Evolutionary conservation across 2,888 invertebrate species (phyloP), one percentile per base, ranked within the genome.

Genomic region (Polyploca ridens): DNA sequence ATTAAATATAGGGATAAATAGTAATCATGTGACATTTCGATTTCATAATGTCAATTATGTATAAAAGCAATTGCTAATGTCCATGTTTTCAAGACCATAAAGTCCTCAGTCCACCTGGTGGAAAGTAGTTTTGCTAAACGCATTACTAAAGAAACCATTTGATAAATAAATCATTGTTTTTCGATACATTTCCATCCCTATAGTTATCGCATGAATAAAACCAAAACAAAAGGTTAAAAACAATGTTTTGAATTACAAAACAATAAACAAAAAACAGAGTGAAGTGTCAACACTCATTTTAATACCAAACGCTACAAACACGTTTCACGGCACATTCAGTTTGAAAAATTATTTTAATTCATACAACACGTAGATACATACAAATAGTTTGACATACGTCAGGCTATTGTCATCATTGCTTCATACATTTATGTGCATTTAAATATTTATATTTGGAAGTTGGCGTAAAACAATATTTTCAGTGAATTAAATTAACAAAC

Each of bases 251-350:
- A 76, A 74, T 65, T 68, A 74, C 73, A 77, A 72, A 77, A 54
- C 54, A 54, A 54, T 54, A 54, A 54, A 54, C 69, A 69, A 69
- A 67, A 65, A 76, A 70, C 70, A 74, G 76, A 68, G 62, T 64
- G 66, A 74, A 70, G 76, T 81, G 80, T 82, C 79, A 79, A 82
- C 78, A 77, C 49, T 46, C 33, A 75, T 75, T 72, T 75, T 64
- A 76, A 72, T 77, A 73, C 71, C 70, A 70, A 70, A 41, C 13
- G 41, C 13, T 38, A 41, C 41, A 41, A 41, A 68, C 65, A 70
- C 64, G 65, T 54, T 68, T 72, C 70, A 72, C 73, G 78, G 68
- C 61, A 64, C 72, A 72, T 70, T 66, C 63, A 58, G 8, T 58
- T 33, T 58, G 66, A 73, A 35, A 72, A 75, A 57, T 46, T 77